These are phyloP conservation scores for Cephalopholis sonnerati DNA, from an alignment of 2,113 vertebrate species.

Conservation along the genomic window DNA sequence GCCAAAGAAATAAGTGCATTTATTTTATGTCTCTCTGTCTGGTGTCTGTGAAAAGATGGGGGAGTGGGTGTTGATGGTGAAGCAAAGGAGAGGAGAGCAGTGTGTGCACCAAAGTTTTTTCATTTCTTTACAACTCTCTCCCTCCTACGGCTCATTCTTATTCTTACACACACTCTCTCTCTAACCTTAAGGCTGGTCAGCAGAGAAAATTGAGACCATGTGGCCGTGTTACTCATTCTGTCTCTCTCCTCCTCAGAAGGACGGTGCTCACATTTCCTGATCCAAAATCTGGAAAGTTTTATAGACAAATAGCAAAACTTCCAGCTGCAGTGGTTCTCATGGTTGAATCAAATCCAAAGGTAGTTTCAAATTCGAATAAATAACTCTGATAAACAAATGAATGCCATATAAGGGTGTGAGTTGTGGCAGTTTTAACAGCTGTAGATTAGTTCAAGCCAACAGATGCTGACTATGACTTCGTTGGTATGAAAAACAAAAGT, in stretches of 20 bases:
- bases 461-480: neutral
- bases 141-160: neutral
- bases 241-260: constrained; percentile 8
- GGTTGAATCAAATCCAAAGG: constrained; percentile 38
- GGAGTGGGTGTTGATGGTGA: constrained; percentile 1
- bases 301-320: neutral
- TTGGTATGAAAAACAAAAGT: constrained; percentile 2
- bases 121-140: neutral
- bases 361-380: constrained; percentile 3
- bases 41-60: constrained; percentile 1
- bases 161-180: constrained; percentile 12
- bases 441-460: neutral
- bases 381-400: neutral
- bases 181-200: constrained; percentile 22
- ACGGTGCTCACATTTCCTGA: constrained; percentile 24
- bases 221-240: constrained; percentile 16
- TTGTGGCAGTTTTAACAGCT: neutral
- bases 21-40: constrained; percentile 6
- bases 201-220: constrained; percentile 53
- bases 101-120: constrained; percentile 25
- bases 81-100: neutral
- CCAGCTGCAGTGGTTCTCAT: constrained; percentile 24
- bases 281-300: constrained; percentile 51
- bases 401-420: constrained; percentile 14
- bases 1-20: constrained; percentile 58